These are phyloP conservation scores for Phenganax marumi DNA, from an alignment of 92 coral and sea anemone species.

Conservation along the genomic window DNA sequence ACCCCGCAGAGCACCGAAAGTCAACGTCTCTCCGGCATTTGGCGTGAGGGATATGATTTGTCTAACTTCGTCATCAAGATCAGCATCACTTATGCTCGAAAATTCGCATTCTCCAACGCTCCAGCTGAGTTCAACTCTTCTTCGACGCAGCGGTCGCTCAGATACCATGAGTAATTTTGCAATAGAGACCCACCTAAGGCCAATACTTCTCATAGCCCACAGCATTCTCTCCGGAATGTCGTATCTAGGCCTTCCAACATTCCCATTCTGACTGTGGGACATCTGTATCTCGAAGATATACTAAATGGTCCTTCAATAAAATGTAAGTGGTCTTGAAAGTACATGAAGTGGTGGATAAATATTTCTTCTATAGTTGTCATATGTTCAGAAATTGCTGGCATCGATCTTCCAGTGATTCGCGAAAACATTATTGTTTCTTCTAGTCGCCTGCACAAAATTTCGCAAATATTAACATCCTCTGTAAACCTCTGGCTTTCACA, in stretches of 20 bases:
- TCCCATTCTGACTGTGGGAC: background rate
- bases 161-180: slow-evolving; percentile 7
- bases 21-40: slow-evolving; percentile 7
- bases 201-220: slow-evolving; percentile 10
- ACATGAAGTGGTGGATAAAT: background rate
- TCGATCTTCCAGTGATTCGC: background rate
- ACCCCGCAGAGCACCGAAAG: slow-evolving; percentile 16
- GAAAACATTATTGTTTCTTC: background rate
- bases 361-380: background rate
- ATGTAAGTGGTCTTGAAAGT: background rate
- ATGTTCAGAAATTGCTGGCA: background rate
- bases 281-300: background rate
- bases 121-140: slow-evolving; percentile 12
- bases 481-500: background rate
- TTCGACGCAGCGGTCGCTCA: background rate
- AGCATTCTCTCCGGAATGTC: slow-evolving; percentile 22
- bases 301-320: slow-evolving; percentile 9
- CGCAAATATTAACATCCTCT: slow-evolving; percentile 2
- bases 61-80: slow-evolving; percentile 17
- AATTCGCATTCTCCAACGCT: slow-evolving; percentile 14
- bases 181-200: slow-evolving; percentile 13
- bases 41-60: slow-evolving; percentile 1
- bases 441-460: background rate
- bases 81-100: slow-evolving; percentile 5
- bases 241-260: slow-evolving; percentile 1